phyloP scores from a whole-genome alignment of 2,888 invertebrate species.

The Rhodophaea formosa region DNA sequence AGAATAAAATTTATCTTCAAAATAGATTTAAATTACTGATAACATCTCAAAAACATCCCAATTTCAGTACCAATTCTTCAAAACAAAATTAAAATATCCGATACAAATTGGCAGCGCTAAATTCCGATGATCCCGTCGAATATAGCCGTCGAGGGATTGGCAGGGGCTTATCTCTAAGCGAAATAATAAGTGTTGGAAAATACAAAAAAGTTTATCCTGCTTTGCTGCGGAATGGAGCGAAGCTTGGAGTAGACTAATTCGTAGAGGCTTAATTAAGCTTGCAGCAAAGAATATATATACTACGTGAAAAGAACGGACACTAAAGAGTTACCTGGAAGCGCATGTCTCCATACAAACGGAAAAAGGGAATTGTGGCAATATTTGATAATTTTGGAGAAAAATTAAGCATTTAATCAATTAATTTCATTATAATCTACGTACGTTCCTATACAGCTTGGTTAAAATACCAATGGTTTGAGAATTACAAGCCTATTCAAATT shows the following conservation, averaged over 20 bases:
- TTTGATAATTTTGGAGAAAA: too few relatives aligned
- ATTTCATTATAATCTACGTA: too few relatives aligned
- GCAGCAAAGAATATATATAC: not conserved
- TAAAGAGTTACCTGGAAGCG: too few relatives aligned
- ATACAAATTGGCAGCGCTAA: slow-evolving; percentile 15
- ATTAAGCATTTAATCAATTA: too few relatives aligned
- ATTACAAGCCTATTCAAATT: too few relatives aligned
- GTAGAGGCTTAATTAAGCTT: not conserved
- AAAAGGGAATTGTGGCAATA: too few relatives aligned
- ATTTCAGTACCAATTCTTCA: not conserved
- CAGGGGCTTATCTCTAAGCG: slow-evolving; percentile 8
- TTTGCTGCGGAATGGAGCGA: not conserved
- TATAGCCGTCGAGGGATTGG: slow-evolving; percentile 17
- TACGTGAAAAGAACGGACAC: too few relatives aligned
- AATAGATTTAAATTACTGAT: not conserved
- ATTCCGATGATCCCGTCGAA: slow-evolving; percentile 3
- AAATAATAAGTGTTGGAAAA: slow-evolving; percentile 16
- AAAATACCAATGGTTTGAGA: too few relatives aligned
- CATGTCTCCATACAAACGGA: too few relatives aligned
- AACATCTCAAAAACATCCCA: not conserved
- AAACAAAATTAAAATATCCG: slow-evolving; percentile 14
- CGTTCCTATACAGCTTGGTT: too few relatives aligned
- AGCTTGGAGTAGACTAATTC: not conserved
- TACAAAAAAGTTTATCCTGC: slow-evolving; percentile 11
- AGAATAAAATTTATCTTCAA: not conserved